phyloP scores from a whole-genome alignment of 2,797 vertebrate genomes.

The Sebastes vulpes region DNA sequence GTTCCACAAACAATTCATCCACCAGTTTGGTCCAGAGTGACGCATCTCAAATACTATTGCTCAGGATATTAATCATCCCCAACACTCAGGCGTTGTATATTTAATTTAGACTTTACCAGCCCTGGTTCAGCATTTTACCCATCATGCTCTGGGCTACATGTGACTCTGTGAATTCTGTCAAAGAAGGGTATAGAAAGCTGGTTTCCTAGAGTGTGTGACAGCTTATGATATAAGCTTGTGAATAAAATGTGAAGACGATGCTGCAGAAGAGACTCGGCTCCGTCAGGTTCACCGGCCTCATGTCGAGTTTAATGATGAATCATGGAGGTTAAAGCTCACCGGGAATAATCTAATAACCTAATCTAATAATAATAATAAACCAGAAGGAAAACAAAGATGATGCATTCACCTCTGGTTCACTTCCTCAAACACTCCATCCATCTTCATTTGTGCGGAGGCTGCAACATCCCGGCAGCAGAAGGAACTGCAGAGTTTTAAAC shows the following conservation, averaged over 20 bases:
- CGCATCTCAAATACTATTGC: too few relatives aligned
- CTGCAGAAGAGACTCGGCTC: background rate
- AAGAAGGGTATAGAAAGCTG: background rate
- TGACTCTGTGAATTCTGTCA: background rate
- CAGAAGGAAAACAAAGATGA: slow-evolving; percentile 38
- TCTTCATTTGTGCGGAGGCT: slow-evolving; percentile 15
- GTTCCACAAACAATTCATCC: background rate
- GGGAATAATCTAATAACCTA: slow-evolving; percentile 43
- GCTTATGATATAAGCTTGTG: background rate
- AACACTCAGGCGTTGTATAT: too few relatives aligned
- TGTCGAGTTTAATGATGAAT: slow-evolving; percentile 25
- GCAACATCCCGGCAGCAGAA: background rate
- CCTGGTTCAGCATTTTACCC: background rate
- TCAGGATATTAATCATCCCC: background rate
- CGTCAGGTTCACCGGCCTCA: background rate
- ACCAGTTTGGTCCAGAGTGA: background rate
- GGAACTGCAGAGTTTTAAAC: background rate
- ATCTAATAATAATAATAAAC: background rate
- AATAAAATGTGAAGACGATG: background rate
- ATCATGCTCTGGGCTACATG: background rate
- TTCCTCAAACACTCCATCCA: slow-evolving; percentile 16
- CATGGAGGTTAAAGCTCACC: slow-evolving; percentile 21
- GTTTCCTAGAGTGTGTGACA: background rate
- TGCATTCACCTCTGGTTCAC: slow-evolving; percentile 20
- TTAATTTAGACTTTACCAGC: background rate